Evolutionary conservation across 2,113 vertebrate species (phyloP), one percentile per base, ranked within the genome.

Genomic region (Phoenicopterus ruber): DNA sequence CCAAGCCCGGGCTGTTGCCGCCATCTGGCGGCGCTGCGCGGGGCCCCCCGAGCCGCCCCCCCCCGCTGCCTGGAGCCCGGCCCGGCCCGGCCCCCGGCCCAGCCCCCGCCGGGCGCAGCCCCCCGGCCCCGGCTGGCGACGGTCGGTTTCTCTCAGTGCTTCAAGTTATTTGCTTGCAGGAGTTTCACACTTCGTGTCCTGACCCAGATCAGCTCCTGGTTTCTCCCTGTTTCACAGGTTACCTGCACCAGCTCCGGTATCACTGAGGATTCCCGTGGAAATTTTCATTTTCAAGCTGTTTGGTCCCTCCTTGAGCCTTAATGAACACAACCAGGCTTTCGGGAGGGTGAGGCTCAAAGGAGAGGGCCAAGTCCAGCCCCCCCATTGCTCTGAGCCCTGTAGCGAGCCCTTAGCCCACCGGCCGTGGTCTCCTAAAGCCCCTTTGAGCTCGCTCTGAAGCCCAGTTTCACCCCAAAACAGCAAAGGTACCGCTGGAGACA

Each of bases 391-490:
- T 7, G 7, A 71, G 19, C 24, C 44, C 74, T 13, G 11, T 0
- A 57, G 46, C 0, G 1, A 83, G 11, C 40, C 58, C 44, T 18
- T 1, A 11, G 3, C 36, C 47, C 40, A 7, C 61, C 4, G 3
- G 9, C 46, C 16, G 2, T 2, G 0, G 4, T 7, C 76, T 47
- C 63, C 36, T 28, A 38, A 69, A 44, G 0, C 2, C 29, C 34
- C 21, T 34, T 6, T 10, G 18, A 46, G 42, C 15, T 63, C 67
- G 2, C 22, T 9, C n/a, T 10, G 6, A 67, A 82, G 14, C 5
- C 15, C 49, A 34, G 17, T 28, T 76, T 72, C n/a, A 19, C 32
- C 58, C 54, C 42, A 24, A 32, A 22, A 11, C 17, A 49, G 42
- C 70, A 34, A 47, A 57, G 4, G 6, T 22, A 31, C 44, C 2